Percentiles rank a stretch among this genome's conserved stretches.
These are phyloP conservation scores for Cataglyphis hispanica DNA, from an alignment of 1,140 invertebrate genomes.

Conservation along the genomic window DNA sequence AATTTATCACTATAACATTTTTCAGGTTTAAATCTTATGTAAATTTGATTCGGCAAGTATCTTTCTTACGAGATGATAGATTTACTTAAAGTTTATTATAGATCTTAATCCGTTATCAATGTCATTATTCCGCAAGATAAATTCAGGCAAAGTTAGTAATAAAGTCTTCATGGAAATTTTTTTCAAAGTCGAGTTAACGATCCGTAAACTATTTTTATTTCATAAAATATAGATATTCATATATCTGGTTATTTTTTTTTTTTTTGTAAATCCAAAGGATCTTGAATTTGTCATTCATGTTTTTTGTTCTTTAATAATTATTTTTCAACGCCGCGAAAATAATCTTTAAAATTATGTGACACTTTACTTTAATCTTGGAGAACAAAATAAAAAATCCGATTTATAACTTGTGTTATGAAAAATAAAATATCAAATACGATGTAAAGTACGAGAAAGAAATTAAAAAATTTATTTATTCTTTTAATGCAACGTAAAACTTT, in stretches of 20 bases:
- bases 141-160: conserved; percentile 33
- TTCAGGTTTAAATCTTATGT: conserved; percentile 6
- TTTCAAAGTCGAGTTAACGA: conserved; percentile 25
- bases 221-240: conserved; percentile 9
- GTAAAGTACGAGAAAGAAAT: not conserved
- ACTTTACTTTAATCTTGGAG: not conserved
- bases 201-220: conserved; percentile 34
- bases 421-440: not conserved
- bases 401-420: not conserved
- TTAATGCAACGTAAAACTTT: not conserved
- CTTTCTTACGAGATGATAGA: conserved; percentile 5
- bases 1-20: not conserved
- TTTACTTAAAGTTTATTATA: conserved; percentile 37
- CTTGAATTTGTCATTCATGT: not conserved
- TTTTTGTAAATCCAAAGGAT: not conserved
- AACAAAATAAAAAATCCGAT: not conserved
- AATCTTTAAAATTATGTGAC: not conserved
- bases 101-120: conserved; percentile 46
- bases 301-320: not conserved
- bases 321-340: not conserved
- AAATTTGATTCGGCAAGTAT: not conserved
- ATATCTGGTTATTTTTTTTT: not conserved
- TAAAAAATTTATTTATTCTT: not conserved
- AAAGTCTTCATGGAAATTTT: conserved; percentile 37
- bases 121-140: conserved; percentile 18